These are phyloP conservation scores for Stegostoma tigrinum DNA, from an alignment of 2,113 vertebrate species.

Conservation along the genomic window DNA sequence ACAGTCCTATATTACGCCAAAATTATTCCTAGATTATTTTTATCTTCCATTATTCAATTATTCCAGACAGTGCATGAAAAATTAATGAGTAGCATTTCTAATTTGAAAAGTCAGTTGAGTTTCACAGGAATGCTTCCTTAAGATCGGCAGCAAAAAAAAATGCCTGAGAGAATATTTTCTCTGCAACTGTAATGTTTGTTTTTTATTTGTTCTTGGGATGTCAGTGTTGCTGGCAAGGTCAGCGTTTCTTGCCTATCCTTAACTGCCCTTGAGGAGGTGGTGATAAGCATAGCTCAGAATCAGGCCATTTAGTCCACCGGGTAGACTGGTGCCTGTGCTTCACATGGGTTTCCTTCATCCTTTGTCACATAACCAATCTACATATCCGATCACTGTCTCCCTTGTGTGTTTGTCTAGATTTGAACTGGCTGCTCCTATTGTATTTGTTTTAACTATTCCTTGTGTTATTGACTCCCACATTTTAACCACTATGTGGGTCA, in stretches of 20 bases:
- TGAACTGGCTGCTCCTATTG: no score
- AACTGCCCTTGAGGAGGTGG: neutral
- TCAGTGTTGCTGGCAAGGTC: neutral
- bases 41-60: slow-evolving; percentile 1
- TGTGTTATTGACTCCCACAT: no score
- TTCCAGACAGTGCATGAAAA: neutral
- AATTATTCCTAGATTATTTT: neutral
- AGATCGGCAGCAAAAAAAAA: neutral
- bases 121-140: neutral
- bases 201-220: neutral
- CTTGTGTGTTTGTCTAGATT: no score
- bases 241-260: neutral
- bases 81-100: neutral
- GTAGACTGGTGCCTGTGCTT: no score
- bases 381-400: no score
- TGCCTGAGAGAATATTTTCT: neutral
- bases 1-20: neutral
- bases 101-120: neutral
- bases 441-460: no score
- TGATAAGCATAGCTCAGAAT: neutral
- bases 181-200: neutral
- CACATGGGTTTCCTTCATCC: no score
- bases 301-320: neutral
- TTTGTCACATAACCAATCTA: no score
- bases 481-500: no score